Evolutionary conservation across 2,113 vertebrate genomes (phyloP).

Genomic region (Brachyhypopomus occidentalis): DNA sequence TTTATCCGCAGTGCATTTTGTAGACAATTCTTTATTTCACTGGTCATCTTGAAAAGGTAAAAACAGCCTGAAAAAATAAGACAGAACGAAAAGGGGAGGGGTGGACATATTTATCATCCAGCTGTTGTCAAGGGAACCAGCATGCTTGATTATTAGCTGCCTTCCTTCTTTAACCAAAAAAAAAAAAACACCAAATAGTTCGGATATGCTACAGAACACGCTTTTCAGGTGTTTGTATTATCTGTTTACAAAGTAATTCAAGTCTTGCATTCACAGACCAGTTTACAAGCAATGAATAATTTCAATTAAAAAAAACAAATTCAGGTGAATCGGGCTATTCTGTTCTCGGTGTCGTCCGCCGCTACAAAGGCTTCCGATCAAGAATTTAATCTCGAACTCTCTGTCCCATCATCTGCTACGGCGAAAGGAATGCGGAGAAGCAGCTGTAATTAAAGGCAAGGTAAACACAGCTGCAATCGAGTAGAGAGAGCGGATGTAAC

Average conservation of each 20-base stretch:
- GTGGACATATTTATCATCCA: too few species aligned
- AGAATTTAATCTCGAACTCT: conserved; percentile 1
- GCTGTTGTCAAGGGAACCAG: too few species aligned
- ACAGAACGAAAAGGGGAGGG: too few species aligned
- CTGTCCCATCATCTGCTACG: conserved; percentile 38
- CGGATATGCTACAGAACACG: too few species aligned
- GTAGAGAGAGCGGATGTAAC: conserved; percentile 35
- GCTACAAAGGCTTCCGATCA: conserved; percentile 18
- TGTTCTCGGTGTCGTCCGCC: background rate
- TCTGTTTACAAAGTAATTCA: background rate
- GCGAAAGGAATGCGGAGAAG: conserved; percentile 43
- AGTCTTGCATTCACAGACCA: background rate
- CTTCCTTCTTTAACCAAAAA: too few species aligned
- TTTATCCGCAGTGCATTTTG: background rate
- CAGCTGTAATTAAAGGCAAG: conserved; percentile 30
- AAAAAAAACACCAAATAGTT: too few species aligned
- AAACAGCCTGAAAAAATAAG: too few species aligned
- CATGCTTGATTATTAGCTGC: too few species aligned
- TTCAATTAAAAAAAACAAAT: conserved; percentile 23
- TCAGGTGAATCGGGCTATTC: conserved; percentile 13
- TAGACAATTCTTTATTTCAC: too few species aligned
- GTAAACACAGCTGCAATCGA: background rate
- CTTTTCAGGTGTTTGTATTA: background rate
- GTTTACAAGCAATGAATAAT: conserved; percentile 21
- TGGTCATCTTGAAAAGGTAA: too few species aligned